Percentiles rank a stretch among this genome's conserved stretches.
These are phyloP conservation scores for Gobionotothen gibberifrons DNA, from an alignment of 2,797 vertebrate species.

Conservation along the genomic window DNA sequence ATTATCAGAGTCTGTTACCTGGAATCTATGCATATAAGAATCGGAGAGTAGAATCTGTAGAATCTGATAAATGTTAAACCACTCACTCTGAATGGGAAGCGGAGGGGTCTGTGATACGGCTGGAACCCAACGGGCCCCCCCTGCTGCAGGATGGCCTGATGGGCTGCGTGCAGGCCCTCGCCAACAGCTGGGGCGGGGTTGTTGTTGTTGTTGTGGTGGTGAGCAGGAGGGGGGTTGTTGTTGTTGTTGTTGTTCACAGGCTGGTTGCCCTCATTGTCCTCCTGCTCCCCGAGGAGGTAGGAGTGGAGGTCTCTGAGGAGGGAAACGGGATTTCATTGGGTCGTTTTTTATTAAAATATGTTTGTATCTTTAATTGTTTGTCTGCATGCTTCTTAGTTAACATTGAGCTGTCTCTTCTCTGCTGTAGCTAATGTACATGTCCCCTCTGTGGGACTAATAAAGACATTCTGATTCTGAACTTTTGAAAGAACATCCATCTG, in stretches of 20 bases:
- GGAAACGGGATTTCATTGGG: neutral
- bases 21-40: neutral
- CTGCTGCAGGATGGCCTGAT: slow-evolving; percentile 98
- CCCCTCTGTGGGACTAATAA: no score
- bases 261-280: slow-evolving; percentile 95
- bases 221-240: slow-evolving; percentile 91
- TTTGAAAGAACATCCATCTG: no score
- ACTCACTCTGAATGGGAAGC: slow-evolving; percentile 95
- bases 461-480: no score
- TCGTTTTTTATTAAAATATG: no score
- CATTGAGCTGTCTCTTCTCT: no score
- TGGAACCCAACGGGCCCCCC: slow-evolving; percentile 98
- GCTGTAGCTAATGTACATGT: no score
- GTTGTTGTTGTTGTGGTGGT: slow-evolving; percentile 89
- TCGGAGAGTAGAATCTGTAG: neutral
- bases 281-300: slow-evolving; percentile 97
- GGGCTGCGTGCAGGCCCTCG: slow-evolving; percentile 96
- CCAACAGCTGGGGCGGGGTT: slow-evolving; percentile 93
- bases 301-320: slow-evolving; percentile 94
- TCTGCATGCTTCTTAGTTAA: no score
- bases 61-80: neutral
- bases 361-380: no score
- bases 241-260: slow-evolving; percentile 94
- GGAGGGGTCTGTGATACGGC: slow-evolving; percentile 94
- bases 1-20: neutral